Percentiles rank a stretch among this genome's conserved stretches.
Conservation (phyloP, 2,797 vertebrate genomes). For the Enteromius fasciolatus region DNA sequence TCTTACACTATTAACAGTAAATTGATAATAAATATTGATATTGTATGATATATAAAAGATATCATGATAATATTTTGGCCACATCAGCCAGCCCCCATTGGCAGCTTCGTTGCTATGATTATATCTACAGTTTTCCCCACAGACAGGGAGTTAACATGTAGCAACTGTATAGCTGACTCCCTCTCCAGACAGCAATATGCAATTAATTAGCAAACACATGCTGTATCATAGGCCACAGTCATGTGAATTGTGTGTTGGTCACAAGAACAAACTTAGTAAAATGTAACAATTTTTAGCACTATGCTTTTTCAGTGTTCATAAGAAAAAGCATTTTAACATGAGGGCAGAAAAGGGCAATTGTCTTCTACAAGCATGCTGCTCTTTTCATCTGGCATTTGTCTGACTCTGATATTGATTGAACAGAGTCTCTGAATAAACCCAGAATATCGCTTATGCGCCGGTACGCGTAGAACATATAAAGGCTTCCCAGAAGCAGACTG, state of each 20-base stretch:
- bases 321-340: conserved; percentile 8
- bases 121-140: conserved; percentile 6
- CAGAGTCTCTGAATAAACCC: conserved; percentile 12
- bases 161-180: conserved; percentile 20
- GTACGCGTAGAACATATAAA: background rate
- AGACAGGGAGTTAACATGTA: conserved; percentile 34
- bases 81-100: background rate
- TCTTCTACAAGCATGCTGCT: conserved; percentile 13
- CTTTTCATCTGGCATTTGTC: conserved; percentile 38
- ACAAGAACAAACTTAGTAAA: background rate
- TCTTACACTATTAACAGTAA: background rate
- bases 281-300: background rate
- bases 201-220: conserved; percentile 31
- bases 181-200: conserved; percentile 31
- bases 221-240: conserved; percentile 9
- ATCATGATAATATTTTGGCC: background rate
- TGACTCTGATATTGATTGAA: conserved; percentile 19
- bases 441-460: background rate
- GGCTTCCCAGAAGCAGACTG: background rate
- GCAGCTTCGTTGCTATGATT: conserved; percentile 1
- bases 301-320: background rate
- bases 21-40: background rate
- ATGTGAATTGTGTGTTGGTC: background rate
- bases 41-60: background rate
- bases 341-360: conserved; percentile 16